phyloP scores from a whole-genome alignment of 2,113 vertebrate species.

The Apteryx owenii region DNA sequence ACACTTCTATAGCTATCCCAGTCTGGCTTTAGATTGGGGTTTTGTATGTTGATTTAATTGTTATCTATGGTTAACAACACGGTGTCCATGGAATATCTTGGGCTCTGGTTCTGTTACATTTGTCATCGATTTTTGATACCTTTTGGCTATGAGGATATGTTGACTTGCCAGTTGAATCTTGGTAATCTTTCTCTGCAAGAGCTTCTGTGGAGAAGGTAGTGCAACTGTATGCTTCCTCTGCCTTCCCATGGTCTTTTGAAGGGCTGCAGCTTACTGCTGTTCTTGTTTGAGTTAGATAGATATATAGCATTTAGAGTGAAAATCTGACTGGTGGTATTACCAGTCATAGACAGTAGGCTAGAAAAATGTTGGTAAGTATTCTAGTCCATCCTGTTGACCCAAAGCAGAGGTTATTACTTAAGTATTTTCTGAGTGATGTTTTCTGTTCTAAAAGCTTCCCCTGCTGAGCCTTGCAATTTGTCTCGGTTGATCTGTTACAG shows the following conservation, averaged over 20 bases:
- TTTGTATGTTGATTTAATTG: neutral
- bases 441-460: neutral
- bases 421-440: neutral
- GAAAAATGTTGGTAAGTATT: neutral
- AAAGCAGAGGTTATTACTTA: neutral
- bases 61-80: neutral
- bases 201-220: neutral
- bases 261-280: neutral
- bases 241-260: neutral
- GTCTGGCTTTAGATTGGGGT: neutral
- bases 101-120: slow-evolving; percentile 18
- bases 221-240: neutral
- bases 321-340: neutral
- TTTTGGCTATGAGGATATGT: neutral
- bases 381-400: neutral
- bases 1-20: neutral
- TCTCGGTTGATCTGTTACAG: neutral
- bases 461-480: neutral
- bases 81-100: neutral
- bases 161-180: neutral
- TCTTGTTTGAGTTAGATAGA: neutral
- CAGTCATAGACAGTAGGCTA: neutral
- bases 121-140: neutral
- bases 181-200: neutral
- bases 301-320: neutral